phyloP scores from a whole-genome alignment of 2,888 invertebrate species.

The Nephrotoma appendiculata region DNA sequence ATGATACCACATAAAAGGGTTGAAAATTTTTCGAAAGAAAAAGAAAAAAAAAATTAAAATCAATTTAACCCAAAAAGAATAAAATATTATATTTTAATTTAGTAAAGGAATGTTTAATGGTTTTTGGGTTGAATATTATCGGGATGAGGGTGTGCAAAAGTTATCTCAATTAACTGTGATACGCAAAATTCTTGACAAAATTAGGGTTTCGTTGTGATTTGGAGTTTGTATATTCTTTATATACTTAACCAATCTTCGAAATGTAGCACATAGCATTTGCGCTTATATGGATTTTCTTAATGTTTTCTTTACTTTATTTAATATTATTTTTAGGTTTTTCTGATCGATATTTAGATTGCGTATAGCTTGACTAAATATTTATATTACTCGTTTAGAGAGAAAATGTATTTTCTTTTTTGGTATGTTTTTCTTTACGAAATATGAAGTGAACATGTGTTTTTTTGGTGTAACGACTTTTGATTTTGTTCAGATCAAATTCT shows the following conservation, averaged over 20 bases:
- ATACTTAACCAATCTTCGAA: neutral
- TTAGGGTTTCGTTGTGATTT: neutral
- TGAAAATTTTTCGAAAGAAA: neutral
- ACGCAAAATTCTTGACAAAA: neutral
- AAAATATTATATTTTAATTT: neutral
- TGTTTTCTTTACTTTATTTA: neutral
- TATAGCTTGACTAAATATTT: neutral
- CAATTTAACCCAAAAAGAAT: neutral
- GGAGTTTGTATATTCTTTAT: neutral
- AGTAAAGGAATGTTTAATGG: neutral
- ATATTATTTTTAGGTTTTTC: neutral
- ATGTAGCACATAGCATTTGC: neutral
- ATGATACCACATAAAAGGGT: neutral
- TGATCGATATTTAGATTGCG: neutral
- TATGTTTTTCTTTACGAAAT: neutral
- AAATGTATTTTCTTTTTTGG: neutral
- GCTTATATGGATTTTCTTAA: neutral
- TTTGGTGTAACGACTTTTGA: neutral
- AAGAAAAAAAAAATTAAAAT: neutral
- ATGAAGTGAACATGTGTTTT: neutral
- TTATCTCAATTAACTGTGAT: neutral
- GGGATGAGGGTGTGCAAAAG: neutral
- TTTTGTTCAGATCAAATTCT: neutral
- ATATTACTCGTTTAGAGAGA: neutral
- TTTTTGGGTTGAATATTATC: neutral